These are phyloP conservation scores for Scrobipalpa costella DNA, from an alignment of 2,888 invertebrate species.

Conservation along the genomic window DNA sequence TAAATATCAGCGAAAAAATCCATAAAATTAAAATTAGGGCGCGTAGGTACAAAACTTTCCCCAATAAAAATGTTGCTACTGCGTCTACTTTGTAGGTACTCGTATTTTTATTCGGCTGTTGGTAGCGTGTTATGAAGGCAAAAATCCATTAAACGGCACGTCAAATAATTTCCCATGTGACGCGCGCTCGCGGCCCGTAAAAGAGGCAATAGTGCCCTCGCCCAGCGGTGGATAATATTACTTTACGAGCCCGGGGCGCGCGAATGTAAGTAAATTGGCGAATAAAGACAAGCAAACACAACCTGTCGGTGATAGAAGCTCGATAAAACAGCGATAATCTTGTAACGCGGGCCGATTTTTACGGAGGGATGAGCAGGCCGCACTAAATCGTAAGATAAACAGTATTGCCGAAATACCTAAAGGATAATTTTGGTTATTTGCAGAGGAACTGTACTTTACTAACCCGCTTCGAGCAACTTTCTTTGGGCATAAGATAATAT, in stretches of 20 bases:
- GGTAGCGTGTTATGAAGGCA: slow-evolving; percentile 80
- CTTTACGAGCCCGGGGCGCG: slow-evolving; percentile 76
- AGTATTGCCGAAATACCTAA: too few relatives aligned
- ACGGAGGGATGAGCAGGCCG: not conserved
- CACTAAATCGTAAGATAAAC: slow-evolving; percentile 12
- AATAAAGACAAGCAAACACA: slow-evolving; percentile 69
- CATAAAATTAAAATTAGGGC: slow-evolving; percentile 31
- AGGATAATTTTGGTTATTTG: too few relatives aligned
- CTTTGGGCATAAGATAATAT: too few relatives aligned
- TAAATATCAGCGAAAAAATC: slow-evolving; percentile 25
- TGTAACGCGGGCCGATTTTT: slow-evolving; percentile 5
- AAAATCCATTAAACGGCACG: slow-evolving; percentile 81
- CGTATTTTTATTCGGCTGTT: slow-evolving; percentile 73
- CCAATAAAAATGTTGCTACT: slow-evolving; percentile 46
- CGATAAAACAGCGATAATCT: slow-evolving; percentile 18
- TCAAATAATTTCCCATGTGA: slow-evolving; percentile 82
- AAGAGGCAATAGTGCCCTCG: slow-evolving; percentile 79
- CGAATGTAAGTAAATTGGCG: slow-evolving; percentile 78
- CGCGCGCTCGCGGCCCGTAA: slow-evolving; percentile 79
- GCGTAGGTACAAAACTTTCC: slow-evolving; percentile 31
- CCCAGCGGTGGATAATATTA: slow-evolving; percentile 78
- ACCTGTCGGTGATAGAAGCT: slow-evolving; percentile 17
- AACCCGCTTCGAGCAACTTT: too few relatives aligned
- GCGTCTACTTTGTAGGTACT: slow-evolving; percentile 48
- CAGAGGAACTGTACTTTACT: too few relatives aligned